phyloP scores from a whole-genome alignment of 2,797 vertebrate genomes.

The Valencia hispanica region DNA sequence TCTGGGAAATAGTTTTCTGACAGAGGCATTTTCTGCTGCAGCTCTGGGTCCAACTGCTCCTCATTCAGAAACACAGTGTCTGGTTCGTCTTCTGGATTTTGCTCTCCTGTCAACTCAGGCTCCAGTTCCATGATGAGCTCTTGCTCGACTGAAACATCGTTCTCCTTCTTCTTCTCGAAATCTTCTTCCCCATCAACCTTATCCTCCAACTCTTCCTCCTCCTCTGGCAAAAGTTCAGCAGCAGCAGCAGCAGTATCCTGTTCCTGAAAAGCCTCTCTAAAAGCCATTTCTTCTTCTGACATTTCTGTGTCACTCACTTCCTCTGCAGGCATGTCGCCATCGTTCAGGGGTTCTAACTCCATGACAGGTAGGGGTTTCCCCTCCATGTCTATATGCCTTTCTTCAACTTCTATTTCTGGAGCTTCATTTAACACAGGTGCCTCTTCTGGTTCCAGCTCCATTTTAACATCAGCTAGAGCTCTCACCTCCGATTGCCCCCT shows the following conservation, averaged over 20 bases:
- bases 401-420: slow-evolving; percentile 3
- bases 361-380: slow-evolving; percentile 7
- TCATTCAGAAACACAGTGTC: slow-evolving; percentile 22
- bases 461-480: slow-evolving; percentile 12
- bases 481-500: slow-evolving; percentile 10
- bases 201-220: slow-evolving; percentile 12
- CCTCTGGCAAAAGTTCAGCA: slow-evolving; percentile 1
- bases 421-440: not conserved
- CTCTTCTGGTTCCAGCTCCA: slow-evolving; percentile 4
- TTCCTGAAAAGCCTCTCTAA: slow-evolving; percentile 27
- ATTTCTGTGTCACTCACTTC: not conserved
- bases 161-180: not conserved
- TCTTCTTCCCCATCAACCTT: slow-evolving; percentile 6
- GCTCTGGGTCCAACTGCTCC: slow-evolving; percentile 29
- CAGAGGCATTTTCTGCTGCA: not conserved
- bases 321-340: not conserved
- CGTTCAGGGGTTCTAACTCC: slow-evolving; percentile 35
- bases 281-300: slow-evolving; percentile 20
- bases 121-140: slow-evolving; percentile 33
- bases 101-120: slow-evolving; percentile 15
- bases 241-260: not conserved
- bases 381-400: slow-evolving; percentile 30
- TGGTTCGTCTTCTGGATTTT: not conserved
- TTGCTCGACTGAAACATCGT: slow-evolving; percentile 5
- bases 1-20: slow-evolving; percentile 29